These are phyloP conservation scores for Xenopus laevis DNA, from an alignment of 2,113 vertebrate species.

Conservation along the genomic window DNA sequence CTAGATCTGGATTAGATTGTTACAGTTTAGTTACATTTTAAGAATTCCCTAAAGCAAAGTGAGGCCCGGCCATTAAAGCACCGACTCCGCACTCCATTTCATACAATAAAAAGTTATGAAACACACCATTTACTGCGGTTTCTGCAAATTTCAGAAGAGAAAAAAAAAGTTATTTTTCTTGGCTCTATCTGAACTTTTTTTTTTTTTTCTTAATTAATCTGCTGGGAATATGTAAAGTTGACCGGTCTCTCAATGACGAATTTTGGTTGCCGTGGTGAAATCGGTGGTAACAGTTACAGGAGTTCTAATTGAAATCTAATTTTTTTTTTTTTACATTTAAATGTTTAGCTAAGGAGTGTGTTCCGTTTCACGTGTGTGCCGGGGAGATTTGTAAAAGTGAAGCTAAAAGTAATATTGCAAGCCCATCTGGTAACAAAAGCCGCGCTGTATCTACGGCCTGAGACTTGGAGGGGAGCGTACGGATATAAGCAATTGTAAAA, in stretches of 20 bases:
- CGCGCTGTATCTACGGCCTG: not conserved
- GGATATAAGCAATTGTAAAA: not conserved
- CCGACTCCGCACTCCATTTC: constrained; percentile 1
- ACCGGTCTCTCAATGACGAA: not conserved
- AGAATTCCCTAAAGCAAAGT: constrained; percentile 13
- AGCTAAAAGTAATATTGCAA: not conserved
- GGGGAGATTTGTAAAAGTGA: not conserved
- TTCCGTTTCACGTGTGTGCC: not conserved
- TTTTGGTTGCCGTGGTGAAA: not conserved
- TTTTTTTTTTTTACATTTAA: not conserved
- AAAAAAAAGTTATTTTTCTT: constrained; percentile 4
- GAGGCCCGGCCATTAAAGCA: constrained; percentile 13
- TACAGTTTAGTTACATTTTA: constrained; percentile 6
- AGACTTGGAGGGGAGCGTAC: not conserved
- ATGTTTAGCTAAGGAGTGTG: not conserved
- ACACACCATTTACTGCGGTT: constrained; percentile 8
- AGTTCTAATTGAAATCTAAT: no score
- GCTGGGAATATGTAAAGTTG: not conserved
- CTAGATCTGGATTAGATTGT: constrained; percentile 27
- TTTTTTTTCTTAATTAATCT: constrained; percentile 22
- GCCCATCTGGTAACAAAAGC: not conserved
- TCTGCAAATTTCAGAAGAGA: no score
- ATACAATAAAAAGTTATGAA: constrained; percentile 37
- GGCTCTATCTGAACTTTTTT: not conserved
- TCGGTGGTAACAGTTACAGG: not conserved